Base-by-base conservation (phyloP, 2,797 vertebrate species). In the Salarias fasciatus region DNA sequence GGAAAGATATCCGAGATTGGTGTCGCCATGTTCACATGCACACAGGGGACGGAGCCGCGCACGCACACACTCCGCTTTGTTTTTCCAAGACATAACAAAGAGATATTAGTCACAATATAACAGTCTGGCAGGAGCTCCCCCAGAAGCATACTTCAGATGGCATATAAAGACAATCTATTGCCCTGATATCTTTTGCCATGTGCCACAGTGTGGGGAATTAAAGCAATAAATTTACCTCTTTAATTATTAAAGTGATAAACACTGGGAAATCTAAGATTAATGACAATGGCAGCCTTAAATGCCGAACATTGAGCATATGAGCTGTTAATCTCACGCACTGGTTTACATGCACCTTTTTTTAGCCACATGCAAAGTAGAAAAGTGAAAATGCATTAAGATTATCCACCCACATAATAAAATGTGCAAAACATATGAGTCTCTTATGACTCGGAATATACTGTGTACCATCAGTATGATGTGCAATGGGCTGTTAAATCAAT, bases 71-170 rank as follows among this genome's bases (percentile, higher is more conserved):
- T 65, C 60, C 35, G 68, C 59, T 83, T 85, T 82, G 70, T 86
- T 81, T 87, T 88, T 76, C 77, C 31, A 59, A 89, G 86, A 92
- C 89, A 88, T 74, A 91, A 90, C 86, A 89, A 54, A 71, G 75
- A 77, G 69, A 86, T 88, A 90, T 90, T 90, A 91, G 90, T 92
- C 89, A 89, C 88, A 90, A 91, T 91, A 90, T 88, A 88, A 80
- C 79, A 82, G 81, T 75, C 75, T 86, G 86, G 71, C 82, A 82
- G 82, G 57, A 62, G 67, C 78, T 86, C 64, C 82, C 83, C 86
- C 88, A 80, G 77, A 83, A 86, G 87, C 75, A 62, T 44, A 80
- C 80, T 88, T 80, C 82, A 88, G 73, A 83, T 81, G 77, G 78
- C 78, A 68, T 85, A 86, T 86, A 86, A 89, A 90, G 85, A 88